Evolutionary conservation across 2,888 invertebrate species (phyloP).

Genomic region (Eilema griseolum): DNA sequence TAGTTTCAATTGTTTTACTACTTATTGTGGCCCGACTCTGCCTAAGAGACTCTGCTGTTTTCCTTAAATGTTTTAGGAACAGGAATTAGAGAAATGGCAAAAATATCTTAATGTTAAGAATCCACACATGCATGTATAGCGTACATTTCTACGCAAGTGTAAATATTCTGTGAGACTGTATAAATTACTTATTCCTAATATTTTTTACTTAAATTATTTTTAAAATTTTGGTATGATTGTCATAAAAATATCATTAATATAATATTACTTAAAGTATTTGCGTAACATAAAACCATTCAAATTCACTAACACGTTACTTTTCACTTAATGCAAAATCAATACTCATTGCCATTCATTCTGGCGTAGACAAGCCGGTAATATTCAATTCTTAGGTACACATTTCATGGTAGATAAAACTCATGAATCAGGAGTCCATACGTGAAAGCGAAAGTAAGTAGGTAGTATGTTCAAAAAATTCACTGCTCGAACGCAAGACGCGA

Average conservation of each 20-base stretch:
- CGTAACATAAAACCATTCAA: neutral
- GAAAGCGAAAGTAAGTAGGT: slow-evolving; percentile 73
- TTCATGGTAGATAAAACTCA: slow-evolving; percentile 85
- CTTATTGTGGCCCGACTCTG: no score
- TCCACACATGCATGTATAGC: no score
- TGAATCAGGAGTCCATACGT: slow-evolving; percentile 84
- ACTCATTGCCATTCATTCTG: slow-evolving; percentile 71
- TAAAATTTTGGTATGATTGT: no score
- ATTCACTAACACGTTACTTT: neutral
- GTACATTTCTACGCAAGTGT: neutral
- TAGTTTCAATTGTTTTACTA: no score
- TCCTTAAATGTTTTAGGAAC: no score
- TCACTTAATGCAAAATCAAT: slow-evolving; percentile 47
- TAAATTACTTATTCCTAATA: no score
- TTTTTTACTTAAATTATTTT: neutral
- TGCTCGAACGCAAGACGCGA: slow-evolving; percentile 74
- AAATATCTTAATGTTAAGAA: neutral
- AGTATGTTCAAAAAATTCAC: slow-evolving; percentile 80
- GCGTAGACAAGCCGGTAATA: slow-evolving; percentile 72
- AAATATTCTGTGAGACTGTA: neutral
- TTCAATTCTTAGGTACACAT: slow-evolving; percentile 82
- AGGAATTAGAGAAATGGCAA: no score
- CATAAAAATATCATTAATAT: no score
- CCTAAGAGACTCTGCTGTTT: no score
- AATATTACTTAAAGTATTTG: neutral